Evolutionary conservation across 2,888 invertebrate species (phyloP).

Genomic region (Gnatocerus cornutus): DNA sequence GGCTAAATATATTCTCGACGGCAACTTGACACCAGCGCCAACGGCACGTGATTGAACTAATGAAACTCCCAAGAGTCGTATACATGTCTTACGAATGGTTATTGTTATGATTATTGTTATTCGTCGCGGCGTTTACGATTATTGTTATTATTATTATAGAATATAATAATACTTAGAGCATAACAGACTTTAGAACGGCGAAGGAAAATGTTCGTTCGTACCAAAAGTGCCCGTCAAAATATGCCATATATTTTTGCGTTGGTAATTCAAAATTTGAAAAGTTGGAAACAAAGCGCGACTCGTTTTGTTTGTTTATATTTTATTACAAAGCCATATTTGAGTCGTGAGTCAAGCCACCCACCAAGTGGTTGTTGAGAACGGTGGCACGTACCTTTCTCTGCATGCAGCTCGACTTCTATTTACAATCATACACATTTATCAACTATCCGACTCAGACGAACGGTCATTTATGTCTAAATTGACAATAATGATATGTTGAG

Average conservation of each 20-base stretch:
- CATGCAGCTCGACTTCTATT: slow-evolving; percentile 67
- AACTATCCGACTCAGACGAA: slow-evolving; percentile 60
- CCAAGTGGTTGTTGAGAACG: slow-evolving; percentile 54
- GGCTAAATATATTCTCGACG: slow-evolving; percentile 54
- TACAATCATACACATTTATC: slow-evolving; percentile 67
- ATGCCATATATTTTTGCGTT: too few relatives aligned
- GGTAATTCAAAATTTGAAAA: too few relatives aligned
- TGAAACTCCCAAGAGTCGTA: slow-evolving; percentile 67
- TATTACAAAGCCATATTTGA: slow-evolving; percentile 42
- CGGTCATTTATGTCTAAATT: slow-evolving; percentile 67
- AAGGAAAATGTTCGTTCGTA: slow-evolving; percentile 36
- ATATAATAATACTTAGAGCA: slow-evolving; percentile 62
- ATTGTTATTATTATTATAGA: slow-evolving; percentile 63
- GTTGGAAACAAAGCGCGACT: neutral
- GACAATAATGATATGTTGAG: slow-evolving; percentile 67
- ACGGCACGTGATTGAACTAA: slow-evolving; percentile 67
- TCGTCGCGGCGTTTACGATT: slow-evolving; percentile 66
- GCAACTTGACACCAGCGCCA: slow-evolving; percentile 54
- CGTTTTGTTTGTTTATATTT: slow-evolving; percentile 34
- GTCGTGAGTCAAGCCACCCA: slow-evolving; percentile 51
- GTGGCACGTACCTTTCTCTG: slow-evolving; percentile 60
- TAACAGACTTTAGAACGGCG: slow-evolving; percentile 43
- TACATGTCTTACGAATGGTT: slow-evolving; percentile 68
- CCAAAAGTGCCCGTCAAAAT: too few relatives aligned
- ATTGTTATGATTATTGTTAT: slow-evolving; percentile 70